Conservation (phyloP, 2,113 vertebrate species). For the Burhinus oedicnemus region DNA sequence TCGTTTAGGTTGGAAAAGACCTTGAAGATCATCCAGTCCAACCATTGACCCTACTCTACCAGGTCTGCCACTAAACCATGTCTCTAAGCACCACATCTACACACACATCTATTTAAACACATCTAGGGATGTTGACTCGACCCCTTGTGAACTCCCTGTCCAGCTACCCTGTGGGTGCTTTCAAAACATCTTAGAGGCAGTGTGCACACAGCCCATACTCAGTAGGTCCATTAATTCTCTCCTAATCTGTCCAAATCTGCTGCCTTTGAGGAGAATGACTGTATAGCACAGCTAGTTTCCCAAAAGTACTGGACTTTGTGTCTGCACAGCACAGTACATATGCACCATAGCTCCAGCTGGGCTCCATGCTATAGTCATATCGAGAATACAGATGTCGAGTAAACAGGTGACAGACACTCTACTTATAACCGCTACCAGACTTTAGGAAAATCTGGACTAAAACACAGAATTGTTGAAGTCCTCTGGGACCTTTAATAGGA, state of each 20-base stretch:
- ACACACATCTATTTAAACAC: too few species aligned
- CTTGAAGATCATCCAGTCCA: too few species aligned
- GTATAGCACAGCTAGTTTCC: background rate
- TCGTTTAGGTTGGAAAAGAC: too few species aligned
- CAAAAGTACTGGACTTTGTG: background rate
- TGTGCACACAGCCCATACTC: fast-evolving
- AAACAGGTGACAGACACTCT: background rate
- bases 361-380: background rate
- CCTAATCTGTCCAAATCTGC: background rate
- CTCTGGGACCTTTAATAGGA: background rate
- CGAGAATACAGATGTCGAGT: background rate
- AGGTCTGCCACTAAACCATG: too few species aligned
- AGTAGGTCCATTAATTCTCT: background rate
- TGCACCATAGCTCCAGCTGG: background rate
- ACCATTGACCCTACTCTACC: too few species aligned
- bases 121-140: too few species aligned
- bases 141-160: background rate
- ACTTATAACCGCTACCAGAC: background rate
- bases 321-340: fast-evolving
- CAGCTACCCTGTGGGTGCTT: background rate
- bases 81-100: too few species aligned
- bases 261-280: background rate
- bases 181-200: background rate
- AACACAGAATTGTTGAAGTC: background rate
- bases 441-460: background rate